Evolutionary conservation across 2,113 vertebrate species (phyloP).

Genomic region (Amblyopsis rosae): DNA sequence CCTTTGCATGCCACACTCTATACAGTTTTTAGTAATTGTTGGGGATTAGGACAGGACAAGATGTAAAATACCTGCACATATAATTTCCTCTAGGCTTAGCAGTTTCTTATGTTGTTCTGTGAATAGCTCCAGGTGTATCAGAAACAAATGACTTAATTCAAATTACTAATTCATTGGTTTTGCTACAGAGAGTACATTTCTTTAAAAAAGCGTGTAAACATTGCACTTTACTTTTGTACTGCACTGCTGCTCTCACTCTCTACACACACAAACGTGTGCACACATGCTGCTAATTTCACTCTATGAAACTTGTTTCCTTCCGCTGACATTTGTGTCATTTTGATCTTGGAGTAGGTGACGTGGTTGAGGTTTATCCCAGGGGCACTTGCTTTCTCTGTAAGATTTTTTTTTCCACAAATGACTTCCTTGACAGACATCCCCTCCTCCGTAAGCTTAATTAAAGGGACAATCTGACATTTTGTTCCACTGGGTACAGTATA

Average conservation of each 20-base stretch:
- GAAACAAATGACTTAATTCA: too few species aligned
- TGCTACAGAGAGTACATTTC: not conserved
- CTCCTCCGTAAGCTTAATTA: not conserved
- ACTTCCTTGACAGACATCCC: slow-evolving; percentile 26
- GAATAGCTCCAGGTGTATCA: not conserved
- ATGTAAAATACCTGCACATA: not conserved
- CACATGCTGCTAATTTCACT: slow-evolving; percentile 1
- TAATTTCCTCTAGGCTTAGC: not conserved
- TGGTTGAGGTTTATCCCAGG: slow-evolving; percentile 47
- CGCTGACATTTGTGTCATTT: slow-evolving; percentile 45
- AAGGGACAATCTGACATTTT: too few species aligned
- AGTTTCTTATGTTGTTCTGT: not conserved
- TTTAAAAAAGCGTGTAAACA: not conserved
- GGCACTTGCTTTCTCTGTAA: slow-evolving; percentile 37
- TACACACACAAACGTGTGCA: not conserved
- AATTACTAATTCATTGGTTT: too few species aligned
- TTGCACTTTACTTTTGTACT: not conserved
- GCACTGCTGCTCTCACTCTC: not conserved
- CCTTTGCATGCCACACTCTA: not conserved
- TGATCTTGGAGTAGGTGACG: slow-evolving; percentile 42
- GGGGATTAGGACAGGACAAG: not conserved
- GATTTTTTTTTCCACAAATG: slow-evolving; percentile 51
- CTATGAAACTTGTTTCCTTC: slow-evolving; percentile 36
- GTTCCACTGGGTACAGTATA: too few species aligned
- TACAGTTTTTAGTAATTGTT: not conserved